Conservation (phyloP, 2,113 vertebrate genomes). For the Scytalopus superciliaris region DNA sequence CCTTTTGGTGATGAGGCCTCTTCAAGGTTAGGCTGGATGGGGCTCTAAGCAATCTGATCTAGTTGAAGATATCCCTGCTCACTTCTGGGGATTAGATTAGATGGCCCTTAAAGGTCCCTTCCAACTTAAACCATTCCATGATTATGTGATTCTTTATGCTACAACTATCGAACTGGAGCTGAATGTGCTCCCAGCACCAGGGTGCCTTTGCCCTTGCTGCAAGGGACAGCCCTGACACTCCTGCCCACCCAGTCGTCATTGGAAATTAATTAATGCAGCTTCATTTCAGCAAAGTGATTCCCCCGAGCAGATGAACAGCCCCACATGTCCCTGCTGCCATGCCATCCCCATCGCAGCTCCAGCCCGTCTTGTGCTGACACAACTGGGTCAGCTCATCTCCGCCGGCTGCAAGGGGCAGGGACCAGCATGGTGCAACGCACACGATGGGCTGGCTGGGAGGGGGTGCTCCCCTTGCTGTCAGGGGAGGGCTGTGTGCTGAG, state of each 20-base stretch:
- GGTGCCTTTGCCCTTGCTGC: not conserved
- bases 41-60: not conserved
- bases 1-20: not conserved
- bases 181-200: not conserved
- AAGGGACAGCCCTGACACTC: not conserved
- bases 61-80: not conserved
- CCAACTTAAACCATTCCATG: not conserved
- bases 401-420: not conserved
- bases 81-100: not conserved
- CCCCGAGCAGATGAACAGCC: not conserved
- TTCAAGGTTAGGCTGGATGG: not conserved
- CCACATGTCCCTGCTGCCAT: not conserved
- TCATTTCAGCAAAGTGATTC: not conserved
- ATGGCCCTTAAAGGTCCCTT: not conserved
- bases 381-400: slow-evolving; percentile 23
- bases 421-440: fast-evolving
- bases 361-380: not conserved
- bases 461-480: fast-evolving
- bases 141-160: not conserved
- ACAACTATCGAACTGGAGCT: fast-evolving
- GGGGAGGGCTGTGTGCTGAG: not conserved
- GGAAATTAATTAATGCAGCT: not conserved
- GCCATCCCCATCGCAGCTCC: not conserved
- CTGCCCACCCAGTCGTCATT: not conserved
- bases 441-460: fast-evolving